Evolutionary conservation across 1,140 invertebrate genomes (phyloP), one percentile per base, ranked within the genome.

Genomic region (Arctopsyche grandis): DNA sequence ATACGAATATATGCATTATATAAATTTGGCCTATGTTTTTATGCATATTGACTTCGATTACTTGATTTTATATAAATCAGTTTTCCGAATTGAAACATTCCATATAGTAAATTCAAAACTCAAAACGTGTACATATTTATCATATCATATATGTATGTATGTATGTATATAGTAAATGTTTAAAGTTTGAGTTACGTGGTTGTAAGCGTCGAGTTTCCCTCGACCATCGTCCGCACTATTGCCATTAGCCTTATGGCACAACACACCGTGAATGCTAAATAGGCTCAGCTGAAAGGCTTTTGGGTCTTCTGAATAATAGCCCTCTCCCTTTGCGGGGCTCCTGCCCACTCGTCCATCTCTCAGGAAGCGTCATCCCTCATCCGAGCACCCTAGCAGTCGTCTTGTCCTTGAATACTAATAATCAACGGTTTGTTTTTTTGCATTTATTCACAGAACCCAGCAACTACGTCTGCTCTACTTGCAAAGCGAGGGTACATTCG

Each of bases 381-480:
- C 69, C 16, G 24, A 70, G 43, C 7, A 26, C 69, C 26, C 69
- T 70, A 26, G 9, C 69, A 7, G 16, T 29, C 43, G 16, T 70
- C 26, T 70, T 16, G 9, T 38, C 16, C n/a, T 70, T 43, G 26
- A 70, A 44, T 73, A 56, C 48, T 43, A 12, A 52, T 44, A 75
- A 78, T 16, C 29, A 78, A 70, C 80, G 79, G 75, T 83, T 82
- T 84, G 84, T 86, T 83, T 87, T 83, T 86, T 1, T 52, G 48
- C 16, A n/a, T n/a, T 66, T 79, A 84, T 90, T 91, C 94, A 60
- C 94, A 99, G 98, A 99, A 90, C 97, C 98, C 79, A 94, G 93
- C 86, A 95, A 95, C 90, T 95, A 98, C 86, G 93, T 97, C 52
- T 99, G 98, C 87, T 97, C 93, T 16, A 98, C 97, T 43, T 99